Evolutionary conservation across 2,888 invertebrate species (phyloP).

Genomic region (Craniophora ligustri): DNA sequence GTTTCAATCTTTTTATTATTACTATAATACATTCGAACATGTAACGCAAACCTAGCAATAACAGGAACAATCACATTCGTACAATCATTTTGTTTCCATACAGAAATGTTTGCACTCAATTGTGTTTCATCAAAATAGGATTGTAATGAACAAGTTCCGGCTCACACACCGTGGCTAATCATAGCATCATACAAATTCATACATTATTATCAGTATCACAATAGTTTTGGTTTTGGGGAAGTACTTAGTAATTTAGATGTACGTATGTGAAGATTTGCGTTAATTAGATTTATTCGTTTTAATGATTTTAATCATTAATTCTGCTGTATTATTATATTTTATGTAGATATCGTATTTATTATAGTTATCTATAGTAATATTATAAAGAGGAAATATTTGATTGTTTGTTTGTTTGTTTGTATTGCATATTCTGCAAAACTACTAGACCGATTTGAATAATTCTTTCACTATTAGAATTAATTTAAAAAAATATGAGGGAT

Average conservation of each 20-base stretch:
- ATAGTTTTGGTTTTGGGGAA: slow-evolving; percentile 24
- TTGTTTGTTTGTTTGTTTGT: too few relatives aligned
- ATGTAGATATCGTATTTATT: too few relatives aligned
- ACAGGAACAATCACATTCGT: slow-evolving; percentile 1
- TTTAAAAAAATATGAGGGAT: too few relatives aligned
- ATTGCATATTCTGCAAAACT: too few relatives aligned
- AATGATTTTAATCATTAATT: too few relatives aligned
- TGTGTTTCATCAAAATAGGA: slow-evolving; percentile 30
- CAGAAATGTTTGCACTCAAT: slow-evolving; percentile 31
- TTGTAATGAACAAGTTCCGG: slow-evolving; percentile 44
- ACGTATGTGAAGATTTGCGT: slow-evolving; percentile 12
- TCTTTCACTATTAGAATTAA: too few relatives aligned
- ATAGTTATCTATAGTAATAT: too few relatives aligned
- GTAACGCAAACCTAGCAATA: neutral
- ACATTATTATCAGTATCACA: slow-evolving; percentile 19
- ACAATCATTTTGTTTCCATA: slow-evolving; percentile 20
- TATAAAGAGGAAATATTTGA: too few relatives aligned
- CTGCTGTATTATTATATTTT: too few relatives aligned
- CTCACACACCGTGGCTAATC: slow-evolving; percentile 11
- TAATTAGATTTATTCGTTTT: too few relatives aligned
- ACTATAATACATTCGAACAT: neutral
- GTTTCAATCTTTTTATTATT: neutral
- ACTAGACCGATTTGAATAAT: too few relatives aligned
- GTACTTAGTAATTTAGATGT: slow-evolving; percentile 22
- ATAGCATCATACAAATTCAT: slow-evolving; percentile 6